Evolutionary conservation across 2,888 invertebrate species (phyloP).

Genomic region (Cynaeus angustus): DNA sequence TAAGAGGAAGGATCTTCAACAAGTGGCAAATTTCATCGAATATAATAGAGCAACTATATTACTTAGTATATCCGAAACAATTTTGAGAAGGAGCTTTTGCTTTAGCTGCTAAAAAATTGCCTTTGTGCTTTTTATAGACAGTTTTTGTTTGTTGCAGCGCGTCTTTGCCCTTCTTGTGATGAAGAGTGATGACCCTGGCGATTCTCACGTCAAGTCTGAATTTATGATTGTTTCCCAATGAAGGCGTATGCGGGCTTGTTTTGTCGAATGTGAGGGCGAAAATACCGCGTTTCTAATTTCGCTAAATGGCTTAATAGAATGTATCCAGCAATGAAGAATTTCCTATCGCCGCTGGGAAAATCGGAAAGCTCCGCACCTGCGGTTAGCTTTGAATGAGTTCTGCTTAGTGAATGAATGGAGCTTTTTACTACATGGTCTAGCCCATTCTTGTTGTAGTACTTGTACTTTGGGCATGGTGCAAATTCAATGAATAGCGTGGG

Average conservation of each 20-base stretch:
- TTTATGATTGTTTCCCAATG: slow-evolving; percentile 39
- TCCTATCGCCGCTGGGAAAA: slow-evolving; percentile 27
- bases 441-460: slow-evolving; percentile 42
- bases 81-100: too few species aligned
- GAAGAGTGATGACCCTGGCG: slow-evolving; percentile 22
- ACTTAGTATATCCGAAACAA: too few species aligned
- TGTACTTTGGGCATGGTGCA: slow-evolving; percentile 47
- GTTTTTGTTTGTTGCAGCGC: background rate
- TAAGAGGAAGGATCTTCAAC: too few species aligned
- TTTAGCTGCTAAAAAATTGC: too few species aligned
- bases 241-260: slow-evolving; percentile 35
- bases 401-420: slow-evolving; percentile 34
- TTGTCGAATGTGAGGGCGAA: slow-evolving; percentile 34
- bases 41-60: too few species aligned
- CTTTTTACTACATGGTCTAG: slow-evolving; percentile 43
- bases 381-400: slow-evolving; percentile 34
- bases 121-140: background rate
- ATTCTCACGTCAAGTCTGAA: slow-evolving; percentile 38
- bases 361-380: slow-evolving; percentile 37
- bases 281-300: slow-evolving; percentile 34
- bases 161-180: slow-evolving; percentile 1
- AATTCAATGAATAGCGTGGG: slow-evolving; percentile 48
- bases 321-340: slow-evolving; percentile 25
- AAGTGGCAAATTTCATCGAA: too few species aligned
- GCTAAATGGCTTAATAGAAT: slow-evolving; percentile 34